phyloP scores from a whole-genome alignment of 2,113 vertebrate species.

The Zosterops hypoxanthus region DNA sequence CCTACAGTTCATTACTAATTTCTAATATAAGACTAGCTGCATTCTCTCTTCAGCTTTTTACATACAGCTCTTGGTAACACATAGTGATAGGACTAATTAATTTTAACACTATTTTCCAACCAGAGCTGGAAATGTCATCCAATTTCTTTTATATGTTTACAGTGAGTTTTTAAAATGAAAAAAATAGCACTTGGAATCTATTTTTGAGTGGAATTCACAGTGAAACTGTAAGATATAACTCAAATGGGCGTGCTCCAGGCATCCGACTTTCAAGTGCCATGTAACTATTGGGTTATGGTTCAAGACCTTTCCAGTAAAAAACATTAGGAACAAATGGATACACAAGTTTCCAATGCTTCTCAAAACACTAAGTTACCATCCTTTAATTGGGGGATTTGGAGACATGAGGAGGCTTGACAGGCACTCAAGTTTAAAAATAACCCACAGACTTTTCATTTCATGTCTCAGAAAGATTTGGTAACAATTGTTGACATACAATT shows the following conservation, averaged over 20 bases:
- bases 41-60: neutral
- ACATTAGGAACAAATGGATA: neutral
- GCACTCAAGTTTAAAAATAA: neutral
- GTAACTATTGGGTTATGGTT: neutral
- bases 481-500: neutral
- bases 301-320: neutral
- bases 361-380: neutral
- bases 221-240: neutral
- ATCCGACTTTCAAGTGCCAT: neutral
- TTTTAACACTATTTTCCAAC: neutral
- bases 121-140: neutral
- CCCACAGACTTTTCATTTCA: neutral
- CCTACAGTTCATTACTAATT: neutral
- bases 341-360: neutral
- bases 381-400: neutral
- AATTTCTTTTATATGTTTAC: neutral
- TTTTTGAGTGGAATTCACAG: neutral
- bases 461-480: neutral
- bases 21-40: neutral
- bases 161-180: neutral
- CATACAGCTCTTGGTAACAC: neutral
- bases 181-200: neutral
- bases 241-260: neutral
- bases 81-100: neutral
- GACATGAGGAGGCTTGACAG: fast-evolving